A percentile compares a stretch with the other conserved stretches of the same genome.
phyloP scores from a whole-genome alignment of 2,797 vertebrate genomes.

The Gymnoscopelus microlampas region DNA sequence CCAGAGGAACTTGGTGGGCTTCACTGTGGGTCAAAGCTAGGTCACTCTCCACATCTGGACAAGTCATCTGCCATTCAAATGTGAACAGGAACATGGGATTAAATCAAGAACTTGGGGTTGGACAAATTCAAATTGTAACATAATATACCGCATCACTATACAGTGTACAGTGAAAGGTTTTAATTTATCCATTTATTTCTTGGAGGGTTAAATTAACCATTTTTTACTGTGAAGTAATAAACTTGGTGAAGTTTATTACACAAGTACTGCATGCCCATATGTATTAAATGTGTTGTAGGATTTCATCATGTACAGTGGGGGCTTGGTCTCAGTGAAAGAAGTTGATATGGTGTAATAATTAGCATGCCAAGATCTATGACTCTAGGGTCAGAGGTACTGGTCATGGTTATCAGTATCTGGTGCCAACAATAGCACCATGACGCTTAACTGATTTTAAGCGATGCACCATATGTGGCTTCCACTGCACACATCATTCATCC shows the following conservation, averaged over 20 bases:
- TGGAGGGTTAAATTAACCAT: too few relatives aligned
- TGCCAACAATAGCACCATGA: conserved; percentile 56
- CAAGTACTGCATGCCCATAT: neutral
- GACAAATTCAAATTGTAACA: neutral
- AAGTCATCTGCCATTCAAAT: conserved; percentile 71
- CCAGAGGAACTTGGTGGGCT: conserved; percentile 55
- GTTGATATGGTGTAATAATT: conserved; percentile 51
- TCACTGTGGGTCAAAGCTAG: conserved; percentile 59
- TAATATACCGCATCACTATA: too few relatives aligned
- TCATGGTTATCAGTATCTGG: conserved; percentile 61
- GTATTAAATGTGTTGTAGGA: neutral
- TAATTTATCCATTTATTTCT: too few relatives aligned
- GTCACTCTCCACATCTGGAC: conserved; percentile 80
- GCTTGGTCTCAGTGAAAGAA: conserved; percentile 52
- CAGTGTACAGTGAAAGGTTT: too few relatives aligned
- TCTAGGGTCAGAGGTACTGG: conserved; percentile 64
- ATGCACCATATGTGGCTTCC: conserved; percentile 69
- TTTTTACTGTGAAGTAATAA: conserved; percentile 12
- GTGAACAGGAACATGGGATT: conserved; percentile 52
- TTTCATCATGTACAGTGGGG: neutral
- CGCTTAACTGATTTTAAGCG: conserved; percentile 80
- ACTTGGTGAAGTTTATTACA: neutral
- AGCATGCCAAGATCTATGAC: conserved; percentile 68
- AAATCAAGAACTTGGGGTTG: conserved; percentile 8
- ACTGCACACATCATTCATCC: conserved; percentile 12